A percentile compares a stretch with the other conserved stretches of the same genome.
phyloP scores from a whole-genome alignment of 2,113 vertebrate genomes.

The Antigone vipio region DNA sequence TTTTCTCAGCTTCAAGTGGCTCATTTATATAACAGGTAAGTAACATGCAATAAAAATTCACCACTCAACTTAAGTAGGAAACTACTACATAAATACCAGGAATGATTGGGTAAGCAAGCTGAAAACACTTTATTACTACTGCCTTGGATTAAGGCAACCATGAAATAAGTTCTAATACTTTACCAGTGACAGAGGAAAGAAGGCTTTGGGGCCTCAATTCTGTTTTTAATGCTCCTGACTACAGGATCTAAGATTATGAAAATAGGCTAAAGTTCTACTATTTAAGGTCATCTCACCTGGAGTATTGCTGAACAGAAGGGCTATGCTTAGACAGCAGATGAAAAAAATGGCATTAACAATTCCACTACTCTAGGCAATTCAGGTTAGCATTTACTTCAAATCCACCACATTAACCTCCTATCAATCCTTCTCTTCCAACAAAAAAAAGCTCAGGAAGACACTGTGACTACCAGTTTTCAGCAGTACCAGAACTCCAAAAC shows the following conservation, averaged over 20 bases:
- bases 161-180: background rate
- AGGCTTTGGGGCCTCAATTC: background rate
- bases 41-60: background rate
- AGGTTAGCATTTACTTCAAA: background rate
- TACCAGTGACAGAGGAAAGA: background rate
- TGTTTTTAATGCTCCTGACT: background rate
- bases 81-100: background rate
- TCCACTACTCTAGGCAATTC: background rate
- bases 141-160: background rate
- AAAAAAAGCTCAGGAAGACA: background rate
- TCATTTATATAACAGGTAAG: background rate
- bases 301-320: background rate
- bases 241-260: background rate
- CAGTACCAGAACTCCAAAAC: background rate
- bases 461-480: background rate
- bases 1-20: background rate
- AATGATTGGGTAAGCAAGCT: background rate
- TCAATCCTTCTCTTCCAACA: background rate
- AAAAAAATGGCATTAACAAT: background rate
- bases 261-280: background rate
- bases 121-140: background rate
- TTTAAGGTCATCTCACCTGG: background rate
- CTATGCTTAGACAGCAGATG: background rate
- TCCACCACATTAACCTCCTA: background rate
- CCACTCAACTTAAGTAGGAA: background rate